Evolutionary conservation across 2,797 vertebrate species (phyloP).

Genomic region (Anas acuta): DNA sequence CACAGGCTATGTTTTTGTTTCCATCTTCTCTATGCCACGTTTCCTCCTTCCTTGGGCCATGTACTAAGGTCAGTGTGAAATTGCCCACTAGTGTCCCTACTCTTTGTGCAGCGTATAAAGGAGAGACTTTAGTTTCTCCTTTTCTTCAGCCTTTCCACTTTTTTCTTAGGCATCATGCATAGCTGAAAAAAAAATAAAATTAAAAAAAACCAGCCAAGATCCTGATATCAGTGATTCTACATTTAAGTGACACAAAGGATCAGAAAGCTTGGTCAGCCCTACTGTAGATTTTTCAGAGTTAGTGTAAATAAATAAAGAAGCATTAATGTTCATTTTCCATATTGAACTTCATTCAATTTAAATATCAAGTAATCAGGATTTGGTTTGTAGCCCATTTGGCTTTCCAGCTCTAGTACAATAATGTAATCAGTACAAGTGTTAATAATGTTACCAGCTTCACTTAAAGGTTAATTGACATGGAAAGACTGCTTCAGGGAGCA

Average conservation of each 20-base stretch:
- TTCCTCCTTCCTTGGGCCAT: neutral
- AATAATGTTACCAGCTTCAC: neutral
- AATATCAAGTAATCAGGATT: neutral
- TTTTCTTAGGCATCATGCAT: rapidly evolving
- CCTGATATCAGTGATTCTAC: neutral
- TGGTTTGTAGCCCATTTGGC: neutral
- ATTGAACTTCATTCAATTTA: neutral
- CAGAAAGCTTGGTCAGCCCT: neutral
- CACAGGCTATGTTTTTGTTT: neutral
- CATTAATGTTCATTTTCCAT: neutral
- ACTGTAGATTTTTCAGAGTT: neutral
- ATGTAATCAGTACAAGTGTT: neutral
- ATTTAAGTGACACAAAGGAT: neutral
- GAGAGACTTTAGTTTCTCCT: neutral
- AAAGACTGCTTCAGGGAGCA: neutral
- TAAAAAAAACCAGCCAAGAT: neutral
- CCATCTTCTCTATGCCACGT: neutral
- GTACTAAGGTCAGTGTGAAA: neutral
- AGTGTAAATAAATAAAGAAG: neutral
- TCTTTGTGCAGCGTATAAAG: neutral
- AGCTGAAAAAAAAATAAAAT: neutral
- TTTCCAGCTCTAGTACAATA: neutral
- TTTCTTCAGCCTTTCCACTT: neutral
- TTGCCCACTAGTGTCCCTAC: neutral
- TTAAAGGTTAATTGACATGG: neutral